A percentile compares a stretch with the other conserved stretches of the same genome.
phyloP scores from a whole-genome alignment of 2,888 invertebrate species.

The Glomeris marginata region DNA sequence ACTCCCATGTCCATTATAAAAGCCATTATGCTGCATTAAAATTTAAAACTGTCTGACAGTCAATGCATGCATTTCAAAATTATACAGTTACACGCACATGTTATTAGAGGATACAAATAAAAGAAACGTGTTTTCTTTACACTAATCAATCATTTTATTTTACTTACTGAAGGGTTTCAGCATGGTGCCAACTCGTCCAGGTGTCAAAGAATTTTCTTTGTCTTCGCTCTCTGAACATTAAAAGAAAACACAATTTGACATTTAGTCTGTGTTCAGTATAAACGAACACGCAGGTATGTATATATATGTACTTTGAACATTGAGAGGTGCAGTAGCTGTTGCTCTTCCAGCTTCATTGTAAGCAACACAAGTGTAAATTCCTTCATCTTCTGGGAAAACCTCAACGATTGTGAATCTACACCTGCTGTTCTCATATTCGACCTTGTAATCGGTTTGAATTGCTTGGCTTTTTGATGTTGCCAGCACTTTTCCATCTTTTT shows the following conservation, averaged over 20 bases:
- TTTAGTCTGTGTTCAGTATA: not conserved
- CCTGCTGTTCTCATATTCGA: constrained; percentile 50
- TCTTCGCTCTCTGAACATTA: constrained; percentile 7
- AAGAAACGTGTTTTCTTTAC: too few species aligned
- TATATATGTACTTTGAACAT: constrained; percentile 45
- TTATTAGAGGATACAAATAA: too few species aligned
- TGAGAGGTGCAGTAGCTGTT: constrained; percentile 63
- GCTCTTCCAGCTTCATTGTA: constrained; percentile 68
- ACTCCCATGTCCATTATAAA: too few species aligned
- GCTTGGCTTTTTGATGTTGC: not conserved
- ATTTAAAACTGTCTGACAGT: too few species aligned
- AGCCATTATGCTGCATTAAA: too few species aligned
- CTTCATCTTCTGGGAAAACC: constrained; percentile 75
- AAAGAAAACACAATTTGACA: not conserved
- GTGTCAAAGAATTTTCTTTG: not conserved
- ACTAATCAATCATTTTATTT: not conserved
- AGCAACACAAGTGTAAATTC: constrained; percentile 72
- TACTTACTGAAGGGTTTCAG: constrained; percentile 3
- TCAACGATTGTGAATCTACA: constrained; percentile 56
- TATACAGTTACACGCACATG: too few species aligned
- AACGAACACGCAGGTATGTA: not conserved
- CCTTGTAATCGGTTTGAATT: constrained; percentile 40
- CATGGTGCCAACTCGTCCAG: not conserved
- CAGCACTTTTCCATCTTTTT: constrained; percentile 45
- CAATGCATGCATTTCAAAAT: too few species aligned